These are phyloP conservation scores for Drosophila cardini DNA, from an alignment of 1,140 invertebrate species.

Conservation along the genomic window DNA sequence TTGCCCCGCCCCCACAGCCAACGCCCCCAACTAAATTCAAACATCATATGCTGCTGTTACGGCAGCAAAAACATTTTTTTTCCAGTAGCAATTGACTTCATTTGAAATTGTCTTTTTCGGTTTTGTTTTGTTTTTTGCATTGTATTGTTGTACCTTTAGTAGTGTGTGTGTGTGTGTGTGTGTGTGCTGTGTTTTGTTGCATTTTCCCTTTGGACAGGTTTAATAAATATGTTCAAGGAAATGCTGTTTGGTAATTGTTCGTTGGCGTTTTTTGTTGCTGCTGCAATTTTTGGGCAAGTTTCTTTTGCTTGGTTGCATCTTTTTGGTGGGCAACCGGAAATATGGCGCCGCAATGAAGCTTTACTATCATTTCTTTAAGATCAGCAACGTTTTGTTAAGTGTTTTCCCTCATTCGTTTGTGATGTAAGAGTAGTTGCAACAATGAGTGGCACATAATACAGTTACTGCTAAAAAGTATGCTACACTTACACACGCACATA, in stretches of 20 bases:
- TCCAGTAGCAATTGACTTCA: slow-evolving; percentile 79
- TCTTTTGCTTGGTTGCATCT: slow-evolving; percentile 38
- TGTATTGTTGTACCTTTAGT: slow-evolving; percentile 48
- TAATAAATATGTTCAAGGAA: slow-evolving; percentile 85
- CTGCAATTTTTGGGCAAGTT: slow-evolving; percentile 46
- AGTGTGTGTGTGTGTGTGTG: slow-evolving; percentile 19
- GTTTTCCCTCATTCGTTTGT: slow-evolving; percentile 20
- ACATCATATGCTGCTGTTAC: slow-evolving; percentile 41
- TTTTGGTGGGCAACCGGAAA: slow-evolving; percentile 60
- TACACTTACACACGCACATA: slow-evolving; percentile 10
- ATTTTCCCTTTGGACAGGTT: slow-evolving; percentile 71
- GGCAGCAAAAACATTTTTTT: slow-evolving; percentile 56
- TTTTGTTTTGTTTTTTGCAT: slow-evolving; percentile 12
- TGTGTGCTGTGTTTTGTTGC: slow-evolving; percentile 26
- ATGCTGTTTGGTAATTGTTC: slow-evolving; percentile 84
- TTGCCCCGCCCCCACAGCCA: neutral
- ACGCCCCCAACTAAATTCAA: slow-evolving; percentile 11
- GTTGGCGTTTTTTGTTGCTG: slow-evolving; percentile 42
- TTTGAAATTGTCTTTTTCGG: slow-evolving; percentile 67
- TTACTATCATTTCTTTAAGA: slow-evolving; percentile 72
- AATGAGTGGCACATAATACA: neutral
- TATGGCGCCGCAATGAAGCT: slow-evolving; percentile 61
- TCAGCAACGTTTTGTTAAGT: slow-evolving; percentile 54
- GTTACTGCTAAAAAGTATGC: slow-evolving; percentile 22
- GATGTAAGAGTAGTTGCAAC: slow-evolving; percentile 31